Evolutionary conservation across 2,113 vertebrate species (phyloP), one percentile per base, ranked within the genome.

Genomic region (Anolis carolinensis): DNA sequence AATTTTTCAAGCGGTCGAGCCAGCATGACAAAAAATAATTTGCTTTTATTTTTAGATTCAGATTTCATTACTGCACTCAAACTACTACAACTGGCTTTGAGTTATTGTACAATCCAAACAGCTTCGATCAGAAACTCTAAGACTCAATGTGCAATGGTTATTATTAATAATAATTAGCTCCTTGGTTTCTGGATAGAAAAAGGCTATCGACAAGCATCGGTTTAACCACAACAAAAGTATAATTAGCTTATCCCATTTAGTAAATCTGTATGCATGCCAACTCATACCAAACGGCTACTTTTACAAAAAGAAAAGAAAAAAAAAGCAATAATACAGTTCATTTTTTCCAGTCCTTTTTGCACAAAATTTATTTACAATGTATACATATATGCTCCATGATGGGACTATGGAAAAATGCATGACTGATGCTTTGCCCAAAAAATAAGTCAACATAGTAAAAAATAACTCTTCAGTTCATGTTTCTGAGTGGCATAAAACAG

Each of bases 351-450:
- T 97, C 97, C 97, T 97, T 97, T 97, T 98, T 97, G 97, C 97
- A 98, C 97, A 98, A 98, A 98, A 97, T 97, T 97, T 97, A 98
- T 98, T 99, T 99, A 98, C 97, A 98, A 97, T 97, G 98, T 98
- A 96, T 98, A 98, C 97, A 98, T 97, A 97, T 97, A 98, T 97
- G 97, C 97, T 98, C 97, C 97, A 97, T 97, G 97, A 95, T 97
- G 96, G 97, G 98, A 98, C 96, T 97, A 97, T 96, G 96, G 95
- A 95, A 96, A 96, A 95, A 97, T 95, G 96, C 96, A 97, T 94
- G 96, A 97, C 93, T 82, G 91, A 95, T 96, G 96, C 96, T 94
- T 97, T 95, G 96, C 96, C 97, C 97, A 98, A 96, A 97, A 86
- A 97, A 97, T 96, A 97, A 98, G 95, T 97, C 96, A 97, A 97